phyloP scores from a whole-genome alignment of 1,140 invertebrate species.

The Drosophila lacertosa region DNA sequence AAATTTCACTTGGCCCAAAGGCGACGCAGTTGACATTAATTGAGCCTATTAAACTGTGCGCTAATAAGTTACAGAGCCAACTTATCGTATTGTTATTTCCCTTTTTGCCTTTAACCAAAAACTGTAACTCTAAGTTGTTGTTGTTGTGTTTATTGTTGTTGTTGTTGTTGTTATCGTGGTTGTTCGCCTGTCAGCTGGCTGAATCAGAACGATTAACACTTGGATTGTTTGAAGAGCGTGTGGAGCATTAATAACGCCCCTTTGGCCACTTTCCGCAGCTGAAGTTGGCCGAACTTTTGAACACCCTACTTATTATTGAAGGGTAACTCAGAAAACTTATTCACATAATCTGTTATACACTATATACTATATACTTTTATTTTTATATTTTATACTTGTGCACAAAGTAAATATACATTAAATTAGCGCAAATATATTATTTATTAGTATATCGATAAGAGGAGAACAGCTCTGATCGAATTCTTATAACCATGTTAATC shows the following conservation, averaged over 20 bases:
- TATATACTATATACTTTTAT: background rate
- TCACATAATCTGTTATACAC: background rate
- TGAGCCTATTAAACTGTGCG: constrained; percentile 72
- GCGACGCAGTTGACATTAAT: constrained; percentile 71
- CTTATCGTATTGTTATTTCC: constrained; percentile 48
- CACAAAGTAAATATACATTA: no score
- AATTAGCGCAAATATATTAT: background rate
- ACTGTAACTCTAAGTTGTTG: constrained; percentile 2
- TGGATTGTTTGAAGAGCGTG: constrained; percentile 49
- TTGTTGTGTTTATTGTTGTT: constrained; percentile 14
- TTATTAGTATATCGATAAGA: background rate
- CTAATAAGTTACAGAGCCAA: constrained; percentile 71
- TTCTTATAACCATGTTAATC: constrained; percentile 32
- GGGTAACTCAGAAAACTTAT: no score
- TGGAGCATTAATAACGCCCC: constrained; percentile 50
- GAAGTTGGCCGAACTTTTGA: background rate
- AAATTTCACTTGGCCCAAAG: constrained; percentile 39
- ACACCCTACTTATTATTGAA: constrained; percentile 11
- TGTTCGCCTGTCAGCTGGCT: constrained; percentile 61
- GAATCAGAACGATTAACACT: constrained; percentile 73
- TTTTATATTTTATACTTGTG: background rate
- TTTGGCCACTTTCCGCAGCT: background rate
- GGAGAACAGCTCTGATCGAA: constrained; percentile 9
- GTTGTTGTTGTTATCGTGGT: constrained; percentile 51
- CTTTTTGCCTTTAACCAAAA: constrained; percentile 11